phyloP scores from a whole-genome alignment of 2,797 vertebrate species.

The Lemur catta region DNA sequence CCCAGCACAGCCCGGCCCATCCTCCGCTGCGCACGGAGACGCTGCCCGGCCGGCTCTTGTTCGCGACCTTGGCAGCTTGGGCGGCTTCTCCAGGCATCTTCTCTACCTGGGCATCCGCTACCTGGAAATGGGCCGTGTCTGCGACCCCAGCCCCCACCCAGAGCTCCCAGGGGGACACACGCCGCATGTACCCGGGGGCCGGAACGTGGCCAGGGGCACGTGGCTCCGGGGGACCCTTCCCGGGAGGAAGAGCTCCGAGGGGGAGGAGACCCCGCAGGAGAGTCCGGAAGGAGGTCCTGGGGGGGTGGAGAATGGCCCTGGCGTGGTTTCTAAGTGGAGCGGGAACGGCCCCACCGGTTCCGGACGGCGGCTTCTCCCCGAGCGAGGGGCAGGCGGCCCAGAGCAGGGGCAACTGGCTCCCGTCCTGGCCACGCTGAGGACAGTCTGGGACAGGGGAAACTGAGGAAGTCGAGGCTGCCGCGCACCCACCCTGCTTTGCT shows the following conservation, averaged over 20 bases:
- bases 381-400: rapidly evolving
- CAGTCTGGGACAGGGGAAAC: rapidly evolving
- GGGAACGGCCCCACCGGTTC: rapidly evolving
- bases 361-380: rapidly evolving
- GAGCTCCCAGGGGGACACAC: rapidly evolving
- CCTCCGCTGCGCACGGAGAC: rapidly evolving
- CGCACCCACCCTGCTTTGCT: background rate
- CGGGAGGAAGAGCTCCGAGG: background rate
- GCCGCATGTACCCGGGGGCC: rapidly evolving
- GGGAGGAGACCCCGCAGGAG: background rate
- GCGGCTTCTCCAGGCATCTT: background rate
- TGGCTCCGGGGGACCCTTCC: background rate
- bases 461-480: background rate
- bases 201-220: too few species aligned
- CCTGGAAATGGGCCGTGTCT: rapidly evolving
- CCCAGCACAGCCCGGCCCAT: rapidly evolving
- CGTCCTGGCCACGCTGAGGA: background rate
- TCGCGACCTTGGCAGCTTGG: background rate
- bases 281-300: too few species aligned
- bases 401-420: rapidly evolving
- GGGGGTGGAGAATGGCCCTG: slow-evolving; percentile 43
- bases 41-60: rapidly evolving
- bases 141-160: background rate
- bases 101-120: background rate
- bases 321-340: background rate